Evolutionary conservation across 2,797 vertebrate genomes (phyloP).

Genomic region (Arrhamphus sclerolepis): DNA sequence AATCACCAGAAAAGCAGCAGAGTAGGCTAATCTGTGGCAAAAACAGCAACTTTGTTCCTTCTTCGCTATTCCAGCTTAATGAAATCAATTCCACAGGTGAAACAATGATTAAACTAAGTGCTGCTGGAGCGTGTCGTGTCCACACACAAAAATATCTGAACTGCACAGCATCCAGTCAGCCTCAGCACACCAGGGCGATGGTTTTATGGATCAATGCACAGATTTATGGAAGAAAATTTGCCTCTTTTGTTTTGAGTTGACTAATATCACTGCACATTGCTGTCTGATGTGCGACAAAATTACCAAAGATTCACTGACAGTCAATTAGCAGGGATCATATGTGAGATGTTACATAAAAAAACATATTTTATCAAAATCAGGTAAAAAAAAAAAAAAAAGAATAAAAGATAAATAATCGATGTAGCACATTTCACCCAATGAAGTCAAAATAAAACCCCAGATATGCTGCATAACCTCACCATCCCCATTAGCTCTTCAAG

Average conservation of each 20-base stretch:
- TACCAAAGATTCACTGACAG: no score
- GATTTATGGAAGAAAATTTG: not conserved
- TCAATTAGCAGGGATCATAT: slow-evolving; percentile 45
- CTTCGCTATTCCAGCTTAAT: slow-evolving; percentile 38
- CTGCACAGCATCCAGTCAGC: slow-evolving; percentile 27
- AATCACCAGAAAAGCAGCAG: slow-evolving; percentile 70
- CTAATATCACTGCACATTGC: no score
- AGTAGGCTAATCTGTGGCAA: slow-evolving; percentile 65
- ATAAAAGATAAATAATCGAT: slow-evolving; percentile 49
- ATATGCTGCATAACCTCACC: slow-evolving; percentile 39
- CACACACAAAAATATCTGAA: slow-evolving; percentile 31
- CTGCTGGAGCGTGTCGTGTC: slow-evolving; percentile 22
- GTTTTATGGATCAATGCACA: slow-evolving; percentile 37
- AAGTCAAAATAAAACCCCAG: slow-evolving; percentile 31
- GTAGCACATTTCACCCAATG: slow-evolving; percentile 35
- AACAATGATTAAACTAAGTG: slow-evolving; percentile 70
- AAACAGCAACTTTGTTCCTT: slow-evolving; percentile 59
- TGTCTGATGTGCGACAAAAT: no score
- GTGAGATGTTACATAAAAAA: slow-evolving; percentile 42
- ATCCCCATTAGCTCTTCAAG: slow-evolving; percentile 29
- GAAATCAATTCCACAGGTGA: slow-evolving; percentile 66
- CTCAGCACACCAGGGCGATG: slow-evolving; percentile 13
- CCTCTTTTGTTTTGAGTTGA: no score
- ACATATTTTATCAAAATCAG: slow-evolving; percentile 38
- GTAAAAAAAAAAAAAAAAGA: slow-evolving; percentile 37